A percentile compares a stretch with the other conserved stretches of the same genome.
Conservation (phyloP, 1,140 invertebrate genomes). For the Zaprionus lachaisei region DNA sequence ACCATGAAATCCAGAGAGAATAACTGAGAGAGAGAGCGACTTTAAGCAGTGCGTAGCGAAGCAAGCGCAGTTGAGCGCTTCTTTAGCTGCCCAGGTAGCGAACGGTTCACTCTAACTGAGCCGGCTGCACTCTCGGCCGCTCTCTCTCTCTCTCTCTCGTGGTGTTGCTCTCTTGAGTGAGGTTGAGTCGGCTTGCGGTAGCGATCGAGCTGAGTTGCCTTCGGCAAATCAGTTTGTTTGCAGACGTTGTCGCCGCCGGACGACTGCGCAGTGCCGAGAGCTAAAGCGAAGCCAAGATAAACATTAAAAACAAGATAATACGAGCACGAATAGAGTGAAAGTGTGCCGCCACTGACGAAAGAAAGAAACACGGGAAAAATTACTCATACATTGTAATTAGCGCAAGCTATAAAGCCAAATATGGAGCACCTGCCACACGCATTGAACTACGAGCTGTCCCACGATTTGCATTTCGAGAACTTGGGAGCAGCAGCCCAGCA, state of each 20-base stretch:
- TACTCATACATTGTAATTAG: conserved; percentile 36
- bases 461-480: conserved; percentile 75
- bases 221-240: conserved; percentile 74
- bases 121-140: background rate
- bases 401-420: conserved; percentile 45
- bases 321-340: conserved; percentile 59
- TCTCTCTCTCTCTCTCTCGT: conserved; percentile 19
- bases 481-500: conserved; percentile 69
- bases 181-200: conserved; percentile 29
- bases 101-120: background rate
- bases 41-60: conserved; percentile 64
- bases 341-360: conserved; percentile 48
- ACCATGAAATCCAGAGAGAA: background rate
- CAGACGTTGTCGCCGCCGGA: conserved; percentile 57
- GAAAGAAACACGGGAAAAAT: conserved; percentile 31
- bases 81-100: conserved; percentile 49
- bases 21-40: background rate
- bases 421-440: conserved; percentile 73
- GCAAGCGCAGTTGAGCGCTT: conserved; percentile 51
- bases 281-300: conserved; percentile 35
- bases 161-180: conserved; percentile 62
- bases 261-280: conserved; percentile 50
- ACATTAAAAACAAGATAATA: conserved; percentile 36
- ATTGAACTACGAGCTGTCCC: conserved; percentile 79
- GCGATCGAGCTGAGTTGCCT: conserved; percentile 43